Conservation (phyloP, 2,888 invertebrate species). For the Ormia ochracea region DNA sequence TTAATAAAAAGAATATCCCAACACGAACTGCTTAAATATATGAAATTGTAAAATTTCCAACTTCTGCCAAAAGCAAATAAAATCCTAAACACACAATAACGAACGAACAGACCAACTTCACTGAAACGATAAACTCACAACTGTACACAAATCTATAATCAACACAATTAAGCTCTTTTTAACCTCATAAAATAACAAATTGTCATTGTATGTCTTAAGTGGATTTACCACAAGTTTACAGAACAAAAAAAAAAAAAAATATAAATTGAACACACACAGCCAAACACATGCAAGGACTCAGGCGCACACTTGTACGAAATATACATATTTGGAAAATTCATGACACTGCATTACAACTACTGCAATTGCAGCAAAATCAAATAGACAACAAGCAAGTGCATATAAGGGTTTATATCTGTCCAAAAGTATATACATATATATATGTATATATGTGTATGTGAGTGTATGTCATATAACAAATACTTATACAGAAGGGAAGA, state of each 20-base stretch:
- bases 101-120: slow-evolving; percentile 1
- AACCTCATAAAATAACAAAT: slow-evolving; percentile 64
- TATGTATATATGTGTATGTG: neutral
- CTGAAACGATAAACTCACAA: neutral
- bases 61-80: slow-evolving; percentile 28
- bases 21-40: slow-evolving; percentile 41
- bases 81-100: slow-evolving; percentile 26
- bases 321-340: slow-evolving; percentile 61
- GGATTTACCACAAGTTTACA: slow-evolving; percentile 64
- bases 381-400: slow-evolving; percentile 46
- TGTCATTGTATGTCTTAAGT: slow-evolving; percentile 65
- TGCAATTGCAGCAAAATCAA: slow-evolving; percentile 63
- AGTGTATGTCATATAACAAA: neutral
- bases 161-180: slow-evolving; percentile 63
- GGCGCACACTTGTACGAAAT: slow-evolving; percentile 16
- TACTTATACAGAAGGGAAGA: neutral
- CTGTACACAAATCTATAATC: slow-evolving; percentile 52
- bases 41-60: slow-evolving; percentile 38
- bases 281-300: slow-evolving; percentile 6
- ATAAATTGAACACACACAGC: slow-evolving; percentile 18
- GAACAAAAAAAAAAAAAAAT: slow-evolving; percentile 1
- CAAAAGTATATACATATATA: too few relatives aligned
- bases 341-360: slow-evolving; percentile 63
- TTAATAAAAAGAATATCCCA: slow-evolving; percentile 8
- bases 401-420: too few relatives aligned